These are phyloP conservation scores for Dryococelus australis DNA, from an alignment of 2,888 invertebrate genomes.

Conservation along the genomic window DNA sequence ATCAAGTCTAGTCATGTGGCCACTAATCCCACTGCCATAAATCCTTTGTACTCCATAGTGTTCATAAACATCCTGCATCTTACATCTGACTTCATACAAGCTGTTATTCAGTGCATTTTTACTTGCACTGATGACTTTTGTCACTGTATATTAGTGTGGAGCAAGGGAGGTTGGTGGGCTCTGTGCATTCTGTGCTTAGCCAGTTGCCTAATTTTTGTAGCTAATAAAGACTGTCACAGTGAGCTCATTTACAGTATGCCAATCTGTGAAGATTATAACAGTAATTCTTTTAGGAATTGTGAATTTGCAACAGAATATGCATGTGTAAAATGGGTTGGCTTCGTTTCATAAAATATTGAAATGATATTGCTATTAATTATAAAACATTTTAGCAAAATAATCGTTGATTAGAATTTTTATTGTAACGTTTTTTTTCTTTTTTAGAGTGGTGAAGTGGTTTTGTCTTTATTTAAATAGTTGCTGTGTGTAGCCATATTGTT, in stretches of 20 bases:
- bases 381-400: neutral
- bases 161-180: conserved; percentile 6
- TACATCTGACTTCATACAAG: neutral
- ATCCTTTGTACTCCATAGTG: conserved; percentile 8
- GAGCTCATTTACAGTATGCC: neutral
- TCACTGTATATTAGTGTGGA: neutral
- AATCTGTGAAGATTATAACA: neutral
- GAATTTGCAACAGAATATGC: neutral
- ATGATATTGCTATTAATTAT: neutral
- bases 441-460: neutral
- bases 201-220: neutral
- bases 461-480: neutral
- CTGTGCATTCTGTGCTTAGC: neutral
- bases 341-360: neutral
- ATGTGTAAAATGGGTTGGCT: neutral
- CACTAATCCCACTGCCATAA: conserved; percentile 12
- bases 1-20: conserved; percentile 16
- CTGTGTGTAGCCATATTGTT: conserved; percentile 3
- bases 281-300: neutral
- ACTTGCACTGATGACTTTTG: neutral
- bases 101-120: neutral
- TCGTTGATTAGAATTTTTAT: conserved; percentile 7
- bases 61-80: neutral
- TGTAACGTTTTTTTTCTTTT: neutral
- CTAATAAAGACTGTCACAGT: neutral